phyloP scores from a whole-genome alignment of 2,797 vertebrate genomes.

The Mormyrus hasselquistii region DNA sequence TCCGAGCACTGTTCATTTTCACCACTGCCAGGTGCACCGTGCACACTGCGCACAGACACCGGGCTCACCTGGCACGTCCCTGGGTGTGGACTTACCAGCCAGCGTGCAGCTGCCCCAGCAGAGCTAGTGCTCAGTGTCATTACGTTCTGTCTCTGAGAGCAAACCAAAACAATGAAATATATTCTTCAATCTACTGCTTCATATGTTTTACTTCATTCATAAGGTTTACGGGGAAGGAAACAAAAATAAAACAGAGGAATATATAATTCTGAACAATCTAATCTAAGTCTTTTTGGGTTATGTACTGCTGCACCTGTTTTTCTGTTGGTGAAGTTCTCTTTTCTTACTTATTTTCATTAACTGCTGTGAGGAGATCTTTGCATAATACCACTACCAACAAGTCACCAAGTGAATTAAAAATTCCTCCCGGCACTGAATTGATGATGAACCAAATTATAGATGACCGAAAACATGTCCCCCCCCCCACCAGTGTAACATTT shows the following conservation, averaged over 20 bases:
- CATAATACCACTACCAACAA: not conserved
- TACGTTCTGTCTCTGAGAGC: constrained; percentile 61
- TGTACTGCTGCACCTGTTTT: not conserved
- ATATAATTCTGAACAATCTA: not conserved
- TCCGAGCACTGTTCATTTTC: constrained; percentile 58
- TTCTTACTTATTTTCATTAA: not conserved
- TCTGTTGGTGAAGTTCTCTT: not conserved
- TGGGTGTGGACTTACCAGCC: not conserved
- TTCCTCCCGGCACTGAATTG: not conserved
- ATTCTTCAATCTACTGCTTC: no score
- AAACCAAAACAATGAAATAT: not conserved
- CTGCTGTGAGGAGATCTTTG: not conserved
- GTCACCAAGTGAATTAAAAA: not conserved
- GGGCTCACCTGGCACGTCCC: not conserved
- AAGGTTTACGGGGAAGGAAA: not conserved
- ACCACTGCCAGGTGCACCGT: constrained; percentile 72
- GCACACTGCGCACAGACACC: constrained; percentile 34
- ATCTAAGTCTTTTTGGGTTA: not conserved
- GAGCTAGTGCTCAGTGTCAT: constrained; percentile 53
- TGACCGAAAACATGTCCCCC: not conserved
- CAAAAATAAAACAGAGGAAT: not conserved
- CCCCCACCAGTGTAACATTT: not conserved
- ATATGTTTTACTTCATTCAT: not conserved
- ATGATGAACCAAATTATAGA: not conserved
- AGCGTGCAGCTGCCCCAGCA: not conserved